Conservation (phyloP, 1,140 invertebrate species). For the Parasteatoda tepidariorum region DNA sequence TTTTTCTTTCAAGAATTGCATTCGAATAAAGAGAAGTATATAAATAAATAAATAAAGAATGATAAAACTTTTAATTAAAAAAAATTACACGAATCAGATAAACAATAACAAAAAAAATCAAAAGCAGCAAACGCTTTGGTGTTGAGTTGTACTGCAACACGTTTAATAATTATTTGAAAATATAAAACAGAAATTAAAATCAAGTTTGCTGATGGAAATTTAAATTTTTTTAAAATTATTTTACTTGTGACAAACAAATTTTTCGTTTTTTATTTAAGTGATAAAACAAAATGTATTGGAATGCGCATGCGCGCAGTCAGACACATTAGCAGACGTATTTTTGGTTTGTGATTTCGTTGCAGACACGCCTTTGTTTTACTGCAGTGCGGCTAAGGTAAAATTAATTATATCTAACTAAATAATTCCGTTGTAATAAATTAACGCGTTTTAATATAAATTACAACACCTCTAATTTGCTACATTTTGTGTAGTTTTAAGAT, state of each 20-base stretch:
- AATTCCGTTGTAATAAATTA: no score
- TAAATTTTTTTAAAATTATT: no score
- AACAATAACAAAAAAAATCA: constrained; percentile 40
- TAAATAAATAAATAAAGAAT: constrained; percentile 4
- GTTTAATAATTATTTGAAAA: no score
- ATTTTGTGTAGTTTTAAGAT: no score
- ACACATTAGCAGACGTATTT: background rate
- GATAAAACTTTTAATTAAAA: constrained; percentile 9
- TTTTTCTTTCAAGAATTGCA: constrained; percentile 7
- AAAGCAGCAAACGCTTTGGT: constrained; percentile 7
- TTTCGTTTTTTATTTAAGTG: background rate
- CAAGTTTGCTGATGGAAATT: no score
- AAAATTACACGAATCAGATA: constrained; percentile 58
- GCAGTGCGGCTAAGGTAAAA: no score
- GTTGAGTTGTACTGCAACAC: constrained; percentile 23
- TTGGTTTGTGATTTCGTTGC: background rate
- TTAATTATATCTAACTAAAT: no score
- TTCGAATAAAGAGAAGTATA: background rate
- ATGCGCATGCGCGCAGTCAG: background rate
- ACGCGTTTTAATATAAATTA: no score
- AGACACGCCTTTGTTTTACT: background rate
- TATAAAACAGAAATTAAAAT: no score
- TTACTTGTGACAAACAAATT: background rate
- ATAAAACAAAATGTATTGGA: background rate
- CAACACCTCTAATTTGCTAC: no score